Evolutionary conservation across 2,113 vertebrate genomes (phyloP).

Genomic region (Typhlomys cinereus): DNA sequence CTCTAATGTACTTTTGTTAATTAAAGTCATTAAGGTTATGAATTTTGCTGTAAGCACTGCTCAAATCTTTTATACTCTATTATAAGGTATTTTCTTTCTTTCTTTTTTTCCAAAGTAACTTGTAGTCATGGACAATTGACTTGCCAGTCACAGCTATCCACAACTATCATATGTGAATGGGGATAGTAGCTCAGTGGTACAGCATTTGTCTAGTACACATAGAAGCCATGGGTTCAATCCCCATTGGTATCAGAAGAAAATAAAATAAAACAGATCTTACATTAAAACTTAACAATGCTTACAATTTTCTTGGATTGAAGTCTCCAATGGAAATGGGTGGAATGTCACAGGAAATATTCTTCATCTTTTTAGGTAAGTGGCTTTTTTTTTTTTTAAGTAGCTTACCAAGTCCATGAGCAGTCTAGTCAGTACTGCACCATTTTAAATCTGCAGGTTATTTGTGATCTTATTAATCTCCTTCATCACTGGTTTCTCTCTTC

Average conservation of each 20-base stretch:
- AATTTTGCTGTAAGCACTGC: conserved; percentile 12
- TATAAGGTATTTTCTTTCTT: not conserved
- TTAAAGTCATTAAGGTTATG: not conserved
- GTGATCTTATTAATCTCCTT: not conserved
- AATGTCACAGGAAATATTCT: not conserved
- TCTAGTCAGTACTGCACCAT: not conserved
- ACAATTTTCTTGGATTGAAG: not conserved
- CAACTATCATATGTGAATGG: too few species aligned
- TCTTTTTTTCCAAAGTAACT: not conserved
- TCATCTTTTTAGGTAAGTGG: not conserved
- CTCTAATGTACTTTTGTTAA: conserved; percentile 29
- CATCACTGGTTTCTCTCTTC: not conserved
- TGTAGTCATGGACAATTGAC: not conserved
- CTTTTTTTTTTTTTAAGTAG: not conserved
- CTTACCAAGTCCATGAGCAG: not conserved
- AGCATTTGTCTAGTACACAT: too few species aligned
- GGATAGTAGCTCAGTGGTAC: too few species aligned
- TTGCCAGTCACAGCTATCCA: not conserved
- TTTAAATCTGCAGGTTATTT: not conserved
- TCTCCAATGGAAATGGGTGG: not conserved
- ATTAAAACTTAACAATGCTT: not conserved
- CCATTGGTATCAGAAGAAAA: too few species aligned
- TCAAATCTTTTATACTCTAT: conserved; percentile 16
- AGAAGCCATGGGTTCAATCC: too few species aligned
- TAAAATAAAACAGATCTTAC: not conserved